These are phyloP conservation scores for Cerastis rubricosa DNA, from an alignment of 2,888 invertebrate genomes.

Conservation along the genomic window DNA sequence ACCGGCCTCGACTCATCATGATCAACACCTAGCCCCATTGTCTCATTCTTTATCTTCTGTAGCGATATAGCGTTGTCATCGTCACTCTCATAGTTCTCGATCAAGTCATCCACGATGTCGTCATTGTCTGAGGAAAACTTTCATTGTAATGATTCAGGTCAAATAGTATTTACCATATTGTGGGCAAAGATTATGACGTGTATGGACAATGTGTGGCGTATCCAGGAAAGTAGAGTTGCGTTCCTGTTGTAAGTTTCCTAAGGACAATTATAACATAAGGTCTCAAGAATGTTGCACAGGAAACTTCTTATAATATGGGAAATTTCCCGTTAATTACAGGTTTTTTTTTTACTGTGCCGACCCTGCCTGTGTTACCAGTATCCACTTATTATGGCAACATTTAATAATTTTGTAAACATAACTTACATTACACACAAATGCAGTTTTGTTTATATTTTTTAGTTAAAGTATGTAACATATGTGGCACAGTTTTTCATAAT, in stretches of 20 bases:
- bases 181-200: constrained; percentile 35
- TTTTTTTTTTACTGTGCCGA: not conserved
- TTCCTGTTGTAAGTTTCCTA: not conserved
- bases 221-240: constrained; percentile 15
- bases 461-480: not conserved
- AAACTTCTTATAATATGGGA: too few species aligned
- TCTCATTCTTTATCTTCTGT: constrained; percentile 93
- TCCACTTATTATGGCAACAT: not conserved
- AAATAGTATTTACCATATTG: constrained; percentile 5
- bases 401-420: not conserved
- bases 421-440: not conserved
- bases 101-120: constrained; percentile 81
- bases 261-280: not conserved
- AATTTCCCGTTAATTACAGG: not conserved
- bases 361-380: not conserved
- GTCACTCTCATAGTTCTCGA: constrained; percentile 91
- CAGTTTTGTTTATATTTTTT: not conserved
- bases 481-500: not conserved
- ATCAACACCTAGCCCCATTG: constrained; percentile 55
- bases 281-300: not conserved
- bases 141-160: constrained; percentile 21
- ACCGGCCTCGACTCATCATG: constrained; percentile 77
- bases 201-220: not conserved
- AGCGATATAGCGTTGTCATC: constrained; percentile 94
- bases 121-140: constrained; percentile 76